Conservation (phyloP, 2,113 vertebrate species). For the Coryphaenoides rupestris region DNA sequence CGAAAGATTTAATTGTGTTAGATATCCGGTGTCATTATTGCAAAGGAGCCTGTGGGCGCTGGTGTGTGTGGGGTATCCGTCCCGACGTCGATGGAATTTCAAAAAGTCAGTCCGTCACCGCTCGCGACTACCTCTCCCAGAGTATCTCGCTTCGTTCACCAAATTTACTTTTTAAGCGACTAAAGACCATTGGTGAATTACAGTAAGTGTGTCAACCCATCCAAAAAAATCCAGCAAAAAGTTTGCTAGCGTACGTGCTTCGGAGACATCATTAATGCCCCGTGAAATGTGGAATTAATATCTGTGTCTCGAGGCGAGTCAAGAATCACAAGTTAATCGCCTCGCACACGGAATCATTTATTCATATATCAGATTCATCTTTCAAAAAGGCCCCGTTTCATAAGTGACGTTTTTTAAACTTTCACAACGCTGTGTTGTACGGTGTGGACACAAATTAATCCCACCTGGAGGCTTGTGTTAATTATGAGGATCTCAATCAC, state of each 20-base stretch:
- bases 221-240: slow-evolving; percentile 33
- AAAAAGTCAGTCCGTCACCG: no score
- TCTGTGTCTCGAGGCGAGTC: slow-evolving; percentile 60
- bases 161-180: slow-evolving; percentile 35
- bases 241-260: slow-evolving; percentile 46
- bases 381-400: slow-evolving; percentile 23
- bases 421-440: slow-evolving; percentile 11
- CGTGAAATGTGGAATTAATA: slow-evolving; percentile 73
- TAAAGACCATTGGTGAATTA: slow-evolving; percentile 29
- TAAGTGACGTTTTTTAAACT: slow-evolving; percentile 15
- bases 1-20: no score
- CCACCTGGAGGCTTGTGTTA: background rate
- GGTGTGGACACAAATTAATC: slow-evolving; percentile 2
- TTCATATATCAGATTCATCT: slow-evolving; percentile 58
- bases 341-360: slow-evolving; percentile 43
- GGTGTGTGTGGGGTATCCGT: no score
- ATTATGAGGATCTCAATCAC: background rate
- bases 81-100: no score
- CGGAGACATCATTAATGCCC: slow-evolving; percentile 55
- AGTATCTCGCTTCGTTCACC: background rate
- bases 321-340: slow-evolving; percentile 47
- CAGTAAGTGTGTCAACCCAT: slow-evolving; percentile 20
- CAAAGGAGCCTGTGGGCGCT: no score
- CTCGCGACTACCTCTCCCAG: no score
- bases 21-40: no score